phyloP scores from a whole-genome alignment of 2,797 vertebrate genomes.

The Coregonus suidteri region DNA sequence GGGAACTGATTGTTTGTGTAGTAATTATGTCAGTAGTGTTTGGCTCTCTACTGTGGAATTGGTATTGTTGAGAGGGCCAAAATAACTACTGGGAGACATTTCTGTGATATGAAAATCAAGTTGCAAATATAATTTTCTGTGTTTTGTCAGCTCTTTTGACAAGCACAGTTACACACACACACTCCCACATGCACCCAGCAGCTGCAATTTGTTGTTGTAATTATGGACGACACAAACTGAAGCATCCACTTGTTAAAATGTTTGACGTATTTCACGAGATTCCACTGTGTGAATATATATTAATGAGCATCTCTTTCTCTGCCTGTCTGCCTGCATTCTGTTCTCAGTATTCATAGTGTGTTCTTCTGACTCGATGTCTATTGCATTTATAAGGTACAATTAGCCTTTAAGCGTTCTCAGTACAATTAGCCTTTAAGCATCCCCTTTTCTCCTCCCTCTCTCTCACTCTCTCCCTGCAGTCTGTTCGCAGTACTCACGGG shows the following conservation, averaged over 20 bases:
- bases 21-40: neutral
- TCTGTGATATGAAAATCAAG: neutral
- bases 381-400: no score
- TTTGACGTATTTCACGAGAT: constrained; percentile 43
- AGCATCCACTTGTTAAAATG: constrained; percentile 49
- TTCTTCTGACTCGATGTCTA: neutral
- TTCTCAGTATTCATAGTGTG: neutral
- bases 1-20: neutral
- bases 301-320: constrained; percentile 3
- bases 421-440: no score
- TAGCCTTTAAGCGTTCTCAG: no score
- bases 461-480: constrained; percentile 57
- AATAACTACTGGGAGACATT: neutral
- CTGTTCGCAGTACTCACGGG: constrained; percentile 92
- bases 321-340: neutral
- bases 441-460: no score
- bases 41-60: neutral
- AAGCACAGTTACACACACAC: constrained; percentile 13
- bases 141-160: constrained; percentile 8
- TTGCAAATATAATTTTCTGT: constrained; percentile 2
- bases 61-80: neutral
- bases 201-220: constrained; percentile 38
- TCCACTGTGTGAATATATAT: constrained; percentile 41
- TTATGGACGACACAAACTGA: constrained; percentile 36
- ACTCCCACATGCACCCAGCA: neutral